Conservation (phyloP, 2,113 vertebrate species). For the Gila orcuttii region DNA sequence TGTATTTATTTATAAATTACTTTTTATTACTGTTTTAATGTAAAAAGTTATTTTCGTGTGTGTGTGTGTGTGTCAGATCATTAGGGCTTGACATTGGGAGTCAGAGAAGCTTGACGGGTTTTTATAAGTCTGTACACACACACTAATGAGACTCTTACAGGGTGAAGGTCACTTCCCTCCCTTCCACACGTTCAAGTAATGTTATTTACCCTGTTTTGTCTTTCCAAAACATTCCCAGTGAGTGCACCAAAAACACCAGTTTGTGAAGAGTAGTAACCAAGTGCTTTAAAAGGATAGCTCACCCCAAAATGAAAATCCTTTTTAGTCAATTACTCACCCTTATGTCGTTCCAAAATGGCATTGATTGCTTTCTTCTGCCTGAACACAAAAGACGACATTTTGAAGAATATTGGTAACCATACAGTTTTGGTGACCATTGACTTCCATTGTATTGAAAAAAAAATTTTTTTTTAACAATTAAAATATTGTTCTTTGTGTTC, state of each 20-base stretch:
- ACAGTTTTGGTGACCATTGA: not conserved
- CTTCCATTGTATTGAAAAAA: not conserved
- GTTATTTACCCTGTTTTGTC: not conserved
- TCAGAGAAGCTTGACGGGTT: constrained; percentile 16
- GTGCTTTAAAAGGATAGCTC: not conserved
- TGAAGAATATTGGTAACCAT: not conserved
- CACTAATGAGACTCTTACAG: not conserved
- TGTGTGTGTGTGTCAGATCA: not conserved
- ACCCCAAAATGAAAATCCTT: not conserved
- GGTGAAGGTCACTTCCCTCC: not conserved
- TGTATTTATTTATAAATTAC: too few relatives aligned
- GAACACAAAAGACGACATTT: not conserved
- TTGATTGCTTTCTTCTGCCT: not conserved
- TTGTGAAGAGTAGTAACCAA: not conserved
- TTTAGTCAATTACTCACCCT: not conserved
- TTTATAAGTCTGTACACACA: constrained; percentile 12
- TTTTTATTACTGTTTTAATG: not conserved
- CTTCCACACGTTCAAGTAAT: not conserved
- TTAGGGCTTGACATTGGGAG: constrained; percentile 29
- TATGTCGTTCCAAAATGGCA: not conserved
- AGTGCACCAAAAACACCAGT: not conserved
- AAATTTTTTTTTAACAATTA: too few relatives aligned
- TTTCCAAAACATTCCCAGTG: not conserved
- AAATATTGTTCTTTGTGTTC: not conserved
- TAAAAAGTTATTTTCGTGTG: not conserved